Evolutionary conservation across 92 coral and sea anemone species (phyloP).

Genomic region (Porites cylindrica): DNA sequence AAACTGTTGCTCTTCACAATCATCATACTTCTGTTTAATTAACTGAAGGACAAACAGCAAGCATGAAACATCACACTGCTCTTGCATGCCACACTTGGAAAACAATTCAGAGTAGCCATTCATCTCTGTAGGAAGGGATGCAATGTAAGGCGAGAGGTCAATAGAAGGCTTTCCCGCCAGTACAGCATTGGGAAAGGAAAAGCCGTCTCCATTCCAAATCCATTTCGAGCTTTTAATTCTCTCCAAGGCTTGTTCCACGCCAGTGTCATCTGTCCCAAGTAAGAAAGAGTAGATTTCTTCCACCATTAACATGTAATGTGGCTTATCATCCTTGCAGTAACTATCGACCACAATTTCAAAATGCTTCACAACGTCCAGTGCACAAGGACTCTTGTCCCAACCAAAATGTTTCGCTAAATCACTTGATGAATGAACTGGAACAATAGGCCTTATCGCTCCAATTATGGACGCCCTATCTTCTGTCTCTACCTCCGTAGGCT

Average conservation of each 20-base stretch:
- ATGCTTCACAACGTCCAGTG: constrained; percentile 53
- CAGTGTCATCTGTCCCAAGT: background rate
- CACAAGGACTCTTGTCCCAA: constrained; percentile 60
- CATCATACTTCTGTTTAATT: constrained; percentile 68
- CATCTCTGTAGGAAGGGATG: constrained; percentile 64
- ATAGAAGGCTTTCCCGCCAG: constrained; percentile 48
- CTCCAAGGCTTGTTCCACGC: background rate
- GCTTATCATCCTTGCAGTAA: constrained; percentile 64
- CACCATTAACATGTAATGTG: constrained; percentile 45
- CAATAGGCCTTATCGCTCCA: constrained; percentile 63
- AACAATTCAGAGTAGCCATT: constrained; percentile 37
- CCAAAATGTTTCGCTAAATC: constrained; percentile 53
- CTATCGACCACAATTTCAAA: constrained; percentile 44
- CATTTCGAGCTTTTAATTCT: constrained; percentile 24
- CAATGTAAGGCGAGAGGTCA: constrained; percentile 76
- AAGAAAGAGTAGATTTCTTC: constrained; percentile 54
- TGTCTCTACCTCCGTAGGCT: constrained; percentile 61
- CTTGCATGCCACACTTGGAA: constrained; percentile 52
- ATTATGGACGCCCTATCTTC: constrained; percentile 30
- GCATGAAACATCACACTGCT: constrained; percentile 33
- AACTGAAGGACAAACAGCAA: constrained; percentile 56
- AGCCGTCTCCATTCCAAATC: constrained; percentile 93
- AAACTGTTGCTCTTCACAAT: background rate
- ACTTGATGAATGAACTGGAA: background rate
- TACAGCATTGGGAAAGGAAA: constrained; percentile 61